Base-by-base conservation (phyloP, 2,113 vertebrate species). In the Panthera leo region DNA sequence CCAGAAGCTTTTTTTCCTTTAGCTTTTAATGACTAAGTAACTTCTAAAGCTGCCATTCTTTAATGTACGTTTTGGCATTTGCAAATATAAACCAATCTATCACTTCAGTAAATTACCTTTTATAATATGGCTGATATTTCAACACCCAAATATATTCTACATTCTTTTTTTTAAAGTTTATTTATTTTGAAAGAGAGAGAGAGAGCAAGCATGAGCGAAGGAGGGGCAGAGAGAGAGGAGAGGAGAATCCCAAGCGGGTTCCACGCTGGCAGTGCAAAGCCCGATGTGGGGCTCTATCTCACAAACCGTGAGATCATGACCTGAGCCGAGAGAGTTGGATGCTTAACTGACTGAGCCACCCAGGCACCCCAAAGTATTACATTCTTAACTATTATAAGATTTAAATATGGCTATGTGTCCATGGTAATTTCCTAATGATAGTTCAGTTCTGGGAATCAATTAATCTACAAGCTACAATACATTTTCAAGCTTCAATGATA, bases 1-100 rank as follows among this genome's bases (percentile, higher is more conserved):
- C 53, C 4, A 14, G 9, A 36, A 94, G 3, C 31, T 61, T 65
- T 86, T 63, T 76, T 11, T 5, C 63, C 16, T 13, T 75, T 91
- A 36, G 39, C 36, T 63, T 91, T 71, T 87, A 91, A 65, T 90
- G 55, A 84, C 36, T 65, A 93, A 82, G n/a, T 70, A 95, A 91
- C 34, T 84, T 82, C 31, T 29, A 65, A 36, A 65, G 39, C 7
- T 84, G 25, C 14, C 55, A 42, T 42, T 93, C 55, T 91, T 96
- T 76, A 71, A 34, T 83, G 25, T 65, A 34, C 10, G 67, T 68
- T 84, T 87, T 90, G 42, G 13, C 31, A 55, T 73, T 93, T 70
- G 73, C 23, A 93, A 88, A 78, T 63, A 73, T 34, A 93, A 94
- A 79, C 39, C 42, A 45, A 78, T 51, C n/a, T 61, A 84, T 79